Evolutionary conservation across 2,888 invertebrate species (phyloP), one percentile per base, ranked within the genome.

Genomic region (Chloroclystis v-ata): DNA sequence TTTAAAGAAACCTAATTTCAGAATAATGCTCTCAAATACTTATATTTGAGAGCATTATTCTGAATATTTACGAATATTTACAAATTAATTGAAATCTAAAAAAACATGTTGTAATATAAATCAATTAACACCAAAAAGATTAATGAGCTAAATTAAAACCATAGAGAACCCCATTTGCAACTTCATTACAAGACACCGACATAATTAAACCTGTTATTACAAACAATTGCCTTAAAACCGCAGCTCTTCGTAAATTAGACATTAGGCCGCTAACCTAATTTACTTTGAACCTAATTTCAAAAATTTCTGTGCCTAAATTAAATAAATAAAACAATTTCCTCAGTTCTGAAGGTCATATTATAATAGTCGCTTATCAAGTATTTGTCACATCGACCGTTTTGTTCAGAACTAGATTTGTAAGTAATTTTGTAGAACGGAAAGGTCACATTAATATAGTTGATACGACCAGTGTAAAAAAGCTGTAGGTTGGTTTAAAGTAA

Each of bases 321-420:
- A n/a, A n/a, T n/a, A n/a, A n/a, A n/a, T n/a, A n/a, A n/a, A 37
- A 13, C 14, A 5, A 13, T 29, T 29, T 43, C 11, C 13, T 29
- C 10, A 25, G 2, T 12, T 30, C 1, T 29, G 12, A 37, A 43
- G 43, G 43, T 37, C 43, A 37, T 13, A 4, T 20, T 37, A 37
- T 14, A 43, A 29, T 29, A 43, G 43, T 29, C 14, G 37, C 29
- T 2, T 29, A 37, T 35, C 35, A 35, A 35, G 20, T 35, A 29
- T 43, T 28, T 28, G 37, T 37, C 37, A 43, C 13, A 29, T 16
- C 11, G 10, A 16, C 44, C 38, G 30, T 33, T 33, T 32, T 33
- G 32, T 28, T 26, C 6, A 45, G 39, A 39, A 16, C 44, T 20
- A 12, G 12, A 33, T 39, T 28, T 20, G 1, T 28, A 12, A 33